Evolutionary conservation across 2,797 vertebrate genomes (phyloP).

Genomic region (Pipistrellus pipistrellus): DNA sequence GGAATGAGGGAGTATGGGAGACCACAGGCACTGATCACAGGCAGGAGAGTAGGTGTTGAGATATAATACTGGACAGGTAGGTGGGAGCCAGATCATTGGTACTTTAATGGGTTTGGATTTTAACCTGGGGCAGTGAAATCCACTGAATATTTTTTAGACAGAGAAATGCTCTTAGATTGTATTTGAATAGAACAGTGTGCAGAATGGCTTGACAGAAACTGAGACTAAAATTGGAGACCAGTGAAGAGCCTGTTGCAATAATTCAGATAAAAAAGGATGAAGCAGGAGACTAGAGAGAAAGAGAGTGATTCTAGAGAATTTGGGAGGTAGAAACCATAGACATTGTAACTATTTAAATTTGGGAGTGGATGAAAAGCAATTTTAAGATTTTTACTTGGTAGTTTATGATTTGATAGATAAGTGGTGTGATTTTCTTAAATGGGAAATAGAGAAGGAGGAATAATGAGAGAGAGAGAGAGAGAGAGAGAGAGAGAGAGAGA

Average conservation of each 20-base stretch:
- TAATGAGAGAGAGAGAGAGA: too few species aligned
- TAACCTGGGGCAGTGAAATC: background rate
- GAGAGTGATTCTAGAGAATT: background rate
- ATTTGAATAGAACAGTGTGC: background rate
- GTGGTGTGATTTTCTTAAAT: background rate
- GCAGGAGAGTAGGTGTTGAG: background rate
- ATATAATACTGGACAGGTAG: too few species aligned
- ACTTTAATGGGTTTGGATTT: constrained; percentile 14
- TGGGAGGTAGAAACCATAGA: background rate
- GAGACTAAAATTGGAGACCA: background rate
- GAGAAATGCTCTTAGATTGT: background rate
- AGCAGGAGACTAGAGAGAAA: background rate
- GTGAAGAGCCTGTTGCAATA: background rate
- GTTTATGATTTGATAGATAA: background rate
- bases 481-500: too few species aligned
- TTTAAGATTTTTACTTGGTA: constrained; percentile 35
- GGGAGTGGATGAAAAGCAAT: background rate
- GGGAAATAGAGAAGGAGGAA: background rate
- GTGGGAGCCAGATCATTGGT: background rate
- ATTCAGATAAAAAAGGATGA: background rate
- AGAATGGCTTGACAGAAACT: background rate
- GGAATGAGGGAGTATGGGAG: background rate
- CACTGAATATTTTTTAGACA: background rate
- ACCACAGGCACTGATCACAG: background rate
- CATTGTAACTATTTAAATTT: background rate